Evolutionary conservation across 1,140 invertebrate species (phyloP).

Genomic region (Pseudomyrmex sp.): DNA sequence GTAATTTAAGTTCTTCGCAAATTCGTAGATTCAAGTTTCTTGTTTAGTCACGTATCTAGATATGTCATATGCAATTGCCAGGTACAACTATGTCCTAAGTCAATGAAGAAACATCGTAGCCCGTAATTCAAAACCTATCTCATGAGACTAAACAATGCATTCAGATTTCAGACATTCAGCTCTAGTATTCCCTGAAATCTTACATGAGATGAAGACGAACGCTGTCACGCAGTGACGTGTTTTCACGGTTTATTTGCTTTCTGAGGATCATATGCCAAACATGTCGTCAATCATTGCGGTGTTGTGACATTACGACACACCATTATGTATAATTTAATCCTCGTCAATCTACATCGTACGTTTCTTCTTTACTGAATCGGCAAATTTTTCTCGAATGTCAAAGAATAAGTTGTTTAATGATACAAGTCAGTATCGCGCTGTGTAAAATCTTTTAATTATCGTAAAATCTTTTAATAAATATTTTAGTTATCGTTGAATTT

Average conservation of each 20-base stretch:
- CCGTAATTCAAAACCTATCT: neutral
- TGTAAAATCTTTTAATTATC: neutral
- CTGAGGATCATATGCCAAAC: neutral
- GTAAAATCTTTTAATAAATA: too few relatives aligned
- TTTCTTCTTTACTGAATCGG: neutral
- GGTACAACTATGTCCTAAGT: neutral
- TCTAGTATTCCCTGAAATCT: neutral
- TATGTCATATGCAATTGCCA: neutral
- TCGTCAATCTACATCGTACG: neutral
- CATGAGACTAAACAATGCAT: neutral
- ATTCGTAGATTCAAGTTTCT: constrained; percentile 23
- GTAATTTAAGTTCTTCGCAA: constrained; percentile 29
- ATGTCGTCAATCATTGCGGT: neutral
- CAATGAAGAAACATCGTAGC: neutral
- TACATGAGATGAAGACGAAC: neutral
- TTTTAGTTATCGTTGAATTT: constrained; percentile 37
- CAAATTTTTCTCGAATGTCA: neutral
- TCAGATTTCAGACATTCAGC: neutral
- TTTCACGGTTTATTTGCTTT: constrained; percentile 22
- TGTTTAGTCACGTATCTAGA: neutral
- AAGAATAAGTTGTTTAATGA: neutral
- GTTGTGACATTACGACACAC: neutral
- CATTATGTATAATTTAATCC: constrained; percentile 5
- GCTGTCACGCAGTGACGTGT: neutral
- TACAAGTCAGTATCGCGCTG: neutral